These are phyloP conservation scores for Lampris megalopsis DNA, from an alignment of 2,113 vertebrate genomes.

Conservation along the genomic window DNA sequence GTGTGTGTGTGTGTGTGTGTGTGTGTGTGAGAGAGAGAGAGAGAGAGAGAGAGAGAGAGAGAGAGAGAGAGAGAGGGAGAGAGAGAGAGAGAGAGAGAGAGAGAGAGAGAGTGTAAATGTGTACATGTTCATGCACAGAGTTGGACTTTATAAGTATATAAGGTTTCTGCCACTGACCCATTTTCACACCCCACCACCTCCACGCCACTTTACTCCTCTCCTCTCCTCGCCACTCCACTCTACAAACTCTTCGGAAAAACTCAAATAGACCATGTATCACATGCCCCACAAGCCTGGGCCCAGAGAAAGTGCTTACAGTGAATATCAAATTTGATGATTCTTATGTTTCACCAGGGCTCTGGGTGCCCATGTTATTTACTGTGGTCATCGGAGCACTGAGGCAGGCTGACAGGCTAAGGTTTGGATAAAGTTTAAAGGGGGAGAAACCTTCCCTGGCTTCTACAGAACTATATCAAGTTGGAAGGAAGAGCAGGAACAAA, in stretches of 20 bases:
- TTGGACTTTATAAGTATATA: slow-evolving; percentile 69
- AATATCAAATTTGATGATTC: slow-evolving; percentile 56
- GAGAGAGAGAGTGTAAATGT: background rate
- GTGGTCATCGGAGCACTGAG: slow-evolving; percentile 49
- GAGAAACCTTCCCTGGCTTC: slow-evolving; percentile 25
- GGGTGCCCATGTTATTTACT: slow-evolving; percentile 42
- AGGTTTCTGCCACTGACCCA: slow-evolving; percentile 72
- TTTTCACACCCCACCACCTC: slow-evolving; percentile 29
- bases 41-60: background rate
- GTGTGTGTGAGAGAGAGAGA: background rate
- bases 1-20: background rate
- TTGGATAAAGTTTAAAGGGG: slow-evolving; percentile 51
- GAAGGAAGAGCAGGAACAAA: slow-evolving; percentile 6
- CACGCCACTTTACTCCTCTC: slow-evolving; percentile 39
- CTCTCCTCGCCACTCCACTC: slow-evolving; percentile 42
- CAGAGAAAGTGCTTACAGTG: slow-evolving; percentile 38
- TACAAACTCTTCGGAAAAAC: slow-evolving; percentile 38
- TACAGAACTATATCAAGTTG: slow-evolving; percentile 11
- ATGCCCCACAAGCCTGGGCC: slow-evolving; percentile 44
- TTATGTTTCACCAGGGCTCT: slow-evolving; percentile 51
- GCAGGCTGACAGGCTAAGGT: slow-evolving; percentile 8
- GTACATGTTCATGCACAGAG: slow-evolving; percentile 3
- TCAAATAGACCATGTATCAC: slow-evolving; percentile 65
- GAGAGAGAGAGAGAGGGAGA: background rate
- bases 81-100: slow-evolving; percentile 1